Evolutionary conservation across 92 coral and sea anemone genomes (phyloP).

Genomic region (Porites lobata): DNA sequence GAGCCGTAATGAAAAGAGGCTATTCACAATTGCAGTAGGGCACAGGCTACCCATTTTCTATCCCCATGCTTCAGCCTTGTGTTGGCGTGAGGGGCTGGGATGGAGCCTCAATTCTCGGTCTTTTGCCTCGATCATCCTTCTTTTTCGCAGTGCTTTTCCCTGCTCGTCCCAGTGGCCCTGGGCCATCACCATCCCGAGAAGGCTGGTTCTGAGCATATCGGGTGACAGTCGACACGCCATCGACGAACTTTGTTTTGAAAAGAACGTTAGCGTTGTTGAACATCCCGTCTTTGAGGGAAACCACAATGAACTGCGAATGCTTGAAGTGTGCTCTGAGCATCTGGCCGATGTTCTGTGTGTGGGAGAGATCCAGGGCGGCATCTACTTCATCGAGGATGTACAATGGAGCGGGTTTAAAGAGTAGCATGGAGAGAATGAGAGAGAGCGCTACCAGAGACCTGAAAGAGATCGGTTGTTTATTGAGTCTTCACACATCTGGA

Average conservation of each 20-base stretch:
- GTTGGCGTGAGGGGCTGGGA: conserved; percentile 66
- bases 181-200: conserved; percentile 66
- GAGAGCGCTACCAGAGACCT: conserved; percentile 98
- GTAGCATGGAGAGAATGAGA: conserved; percentile 93
- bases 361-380: conserved; percentile 99
- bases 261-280: conserved; percentile 98
- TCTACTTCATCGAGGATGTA: conserved; percentile 99
- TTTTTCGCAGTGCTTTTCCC: conserved; percentile 72
- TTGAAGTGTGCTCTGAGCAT: conserved; percentile 96
- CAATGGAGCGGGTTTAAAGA: conserved; percentile 98
- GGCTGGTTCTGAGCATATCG: conserved; percentile 95
- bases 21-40: no score
- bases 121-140: conserved; percentile 74
- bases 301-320: conserved; percentile 98
- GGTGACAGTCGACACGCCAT: conserved; percentile 98
- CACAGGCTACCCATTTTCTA: no score
- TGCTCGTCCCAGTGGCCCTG: conserved; percentile 49
- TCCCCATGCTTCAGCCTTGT: conserved; percentile 15
- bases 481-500: no score
- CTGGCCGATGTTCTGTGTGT: conserved; percentile 98
- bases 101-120: conserved; percentile 72
- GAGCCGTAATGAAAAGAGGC: no score
- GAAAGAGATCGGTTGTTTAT: conserved; percentile 7
- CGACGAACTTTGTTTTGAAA: conserved; percentile 97
- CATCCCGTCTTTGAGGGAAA: conserved; percentile 99